These are phyloP conservation scores for Amblyopsis rosae DNA, from an alignment of 2,113 vertebrate species.

Conservation along the genomic window DNA sequence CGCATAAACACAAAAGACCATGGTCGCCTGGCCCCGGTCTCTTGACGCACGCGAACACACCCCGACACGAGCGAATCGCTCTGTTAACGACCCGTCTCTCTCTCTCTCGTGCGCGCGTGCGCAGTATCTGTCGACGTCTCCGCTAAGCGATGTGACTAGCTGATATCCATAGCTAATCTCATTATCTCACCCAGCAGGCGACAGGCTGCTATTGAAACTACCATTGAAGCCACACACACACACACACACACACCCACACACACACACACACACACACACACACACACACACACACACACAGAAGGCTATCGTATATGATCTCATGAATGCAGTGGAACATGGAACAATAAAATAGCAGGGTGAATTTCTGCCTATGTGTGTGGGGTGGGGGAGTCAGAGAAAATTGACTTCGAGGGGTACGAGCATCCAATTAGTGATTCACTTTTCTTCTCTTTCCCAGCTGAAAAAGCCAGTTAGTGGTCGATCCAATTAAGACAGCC, in stretches of 20 bases:
- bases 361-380: slow-evolving; percentile 49
- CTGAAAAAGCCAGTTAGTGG: slow-evolving; percentile 49
- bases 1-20: slow-evolving; percentile 45
- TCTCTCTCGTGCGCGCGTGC: not conserved
- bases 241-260: slow-evolving; percentile 16
- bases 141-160: slow-evolving; percentile 44
- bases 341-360: slow-evolving; percentile 45
- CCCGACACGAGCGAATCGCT: slow-evolving; percentile 57
- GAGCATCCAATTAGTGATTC: slow-evolving; percentile 62
- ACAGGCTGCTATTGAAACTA: slow-evolving; percentile 44
- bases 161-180: slow-evolving; percentile 65
- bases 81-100: slow-evolving; percentile 49
- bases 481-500: slow-evolving; percentile 61
- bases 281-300: slow-evolving; percentile 6
- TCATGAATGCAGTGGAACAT: slow-evolving; percentile 17
- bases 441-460: slow-evolving; percentile 30
- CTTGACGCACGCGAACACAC: slow-evolving; percentile 43
- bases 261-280: slow-evolving; percentile 15
- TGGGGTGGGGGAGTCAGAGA: slow-evolving; percentile 48
- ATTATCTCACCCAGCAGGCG: slow-evolving; percentile 54
- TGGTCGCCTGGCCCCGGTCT: slow-evolving; percentile 23
- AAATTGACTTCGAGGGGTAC: slow-evolving; percentile 61
- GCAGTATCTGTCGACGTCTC: not conserved
- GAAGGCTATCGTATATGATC: slow-evolving; percentile 41
- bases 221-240: slow-evolving; percentile 18